Evolutionary conservation across 2,797 vertebrate species (phyloP), one percentile per base, ranked within the genome.

Genomic region (Hylomyscus alleni): DNA sequence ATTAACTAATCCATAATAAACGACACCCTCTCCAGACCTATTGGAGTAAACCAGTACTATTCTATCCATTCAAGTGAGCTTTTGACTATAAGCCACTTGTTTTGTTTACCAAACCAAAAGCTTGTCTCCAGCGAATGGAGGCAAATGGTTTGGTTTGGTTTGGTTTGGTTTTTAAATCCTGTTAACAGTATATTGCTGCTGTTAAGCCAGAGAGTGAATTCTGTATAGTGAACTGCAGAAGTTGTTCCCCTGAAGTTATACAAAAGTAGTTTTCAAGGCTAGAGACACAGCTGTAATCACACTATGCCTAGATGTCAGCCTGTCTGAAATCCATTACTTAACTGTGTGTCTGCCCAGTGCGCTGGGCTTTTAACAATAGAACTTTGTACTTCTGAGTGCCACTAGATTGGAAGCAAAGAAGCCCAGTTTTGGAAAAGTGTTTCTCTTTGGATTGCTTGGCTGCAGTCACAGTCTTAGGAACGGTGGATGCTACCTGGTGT

Each of bases 1-100:
- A 72, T 97, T 98, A 98, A 98, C 98, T 97, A 98, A 98, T 89
- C 94, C 98, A 0, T 98, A 98, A 98, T 98, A 97, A 98, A 98
- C 98, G 97, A 96, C 92, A 85, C 96, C 97, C 95, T 93, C 95
- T 97, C 84, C 86, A 94, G 95, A 97, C 97, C 97, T 97, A 88
- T 95, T 98, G 98, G 98, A 98, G 91, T 97, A 96, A 95, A 96
- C 98, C 96, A 97, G 96, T 98, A 92, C 60, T 96, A 94, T 80
- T 96, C 90, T 81, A 77, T 95, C 95, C 91, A 69, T 96, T 96
- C 91, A 0, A 96, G 96, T 96, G 96, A 91, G 97, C 90, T 97
- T 97, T 95, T 95, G 92, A 89, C 95, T 96, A 20, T 85, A 87
- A 91, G 67, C 95, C 90, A 92, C 77, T 67, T 98, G 31, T 83